phyloP scores from a whole-genome alignment of 2,113 vertebrate genomes.

The Pachyramphus minor region DNA sequence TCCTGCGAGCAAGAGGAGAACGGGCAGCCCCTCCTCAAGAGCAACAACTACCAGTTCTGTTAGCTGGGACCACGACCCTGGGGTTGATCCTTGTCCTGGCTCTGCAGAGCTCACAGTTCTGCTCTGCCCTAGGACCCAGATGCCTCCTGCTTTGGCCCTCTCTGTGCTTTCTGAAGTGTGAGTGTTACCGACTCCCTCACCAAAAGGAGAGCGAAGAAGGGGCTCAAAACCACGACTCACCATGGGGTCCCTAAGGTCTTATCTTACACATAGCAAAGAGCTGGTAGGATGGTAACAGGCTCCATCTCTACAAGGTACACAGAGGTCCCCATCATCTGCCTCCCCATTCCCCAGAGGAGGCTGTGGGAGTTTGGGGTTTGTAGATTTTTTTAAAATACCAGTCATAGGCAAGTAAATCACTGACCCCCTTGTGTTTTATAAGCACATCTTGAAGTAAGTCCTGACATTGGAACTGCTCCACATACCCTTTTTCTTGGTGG shows the following conservation, averaged over 20 bases:
- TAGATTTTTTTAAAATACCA: not conserved
- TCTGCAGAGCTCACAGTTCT: not conserved
- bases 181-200: not conserved
- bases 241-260: not conserved
- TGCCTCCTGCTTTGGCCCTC: not conserved
- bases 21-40: conserved; percentile 83
- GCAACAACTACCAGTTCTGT: conserved; percentile 96
- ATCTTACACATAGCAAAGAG: not conserved
- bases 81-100: not conserved
- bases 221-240: not conserved
- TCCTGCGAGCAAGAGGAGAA: conserved; percentile 83
- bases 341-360: not conserved
- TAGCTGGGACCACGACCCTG: conserved; percentile 29
- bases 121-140: not conserved
- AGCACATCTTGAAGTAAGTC: not conserved
- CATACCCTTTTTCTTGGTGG: not conserved
- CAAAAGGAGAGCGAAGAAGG: not conserved
- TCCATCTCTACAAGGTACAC: not conserved
- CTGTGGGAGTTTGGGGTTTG: not conserved
- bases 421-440: not conserved
- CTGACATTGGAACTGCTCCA: not conserved
- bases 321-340: not conserved
- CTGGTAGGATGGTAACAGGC: not conserved
- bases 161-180: not conserved
- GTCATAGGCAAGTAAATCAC: not conserved